Evolutionary conservation across 2,888 invertebrate genomes (phyloP), one percentile per base, ranked within the genome.

Genomic region (Tinea pellionella): DNA sequence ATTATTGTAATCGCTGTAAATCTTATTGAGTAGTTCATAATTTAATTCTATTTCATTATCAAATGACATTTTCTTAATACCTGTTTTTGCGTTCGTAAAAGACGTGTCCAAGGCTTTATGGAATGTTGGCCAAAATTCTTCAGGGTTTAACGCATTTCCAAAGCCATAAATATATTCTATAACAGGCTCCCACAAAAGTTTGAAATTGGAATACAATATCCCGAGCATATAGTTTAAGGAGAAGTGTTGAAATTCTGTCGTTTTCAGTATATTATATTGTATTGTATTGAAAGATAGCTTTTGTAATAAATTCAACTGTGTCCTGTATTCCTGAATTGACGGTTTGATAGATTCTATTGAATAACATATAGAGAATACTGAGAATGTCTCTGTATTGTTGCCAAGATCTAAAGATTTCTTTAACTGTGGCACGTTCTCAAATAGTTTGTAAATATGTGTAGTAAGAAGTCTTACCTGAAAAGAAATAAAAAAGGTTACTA

Each of bases 171-270:
- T 91, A 43, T 96, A 88, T 69, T 93, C 91, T 13, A 89, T 86
- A 0, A 94, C 88, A 0, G 97, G 96, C 63, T 94, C 93, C 98
- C 98, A 98, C 0, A 98, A 75, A 12, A 96, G 83, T 66, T 94
- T 93, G 69, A 98, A 97, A 74, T 97, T 97, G 16, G 94, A 88
- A 74, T 94, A 95, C 58, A 97, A 82, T 62, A 92, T 89, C 1
- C 97, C 96, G 32, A 97, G 88, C 68, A 97, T 88, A 69, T 94
- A 96, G 63, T 92, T 89, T 16, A 98, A 72, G 0, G 93, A 91
- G 67, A 93, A 90, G 65, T 89, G 80, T 67, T 89, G 87, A 65
- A 89, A 92, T 6, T 88, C 88, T 0, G 90, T 88, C 57, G 89
- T 78, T 68, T 89, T 88, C 3, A 87, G 86, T 62, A 91, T 70